Base-by-base conservation (phyloP, 2,113 vertebrate genomes). In the Zapornia atra region DNA sequence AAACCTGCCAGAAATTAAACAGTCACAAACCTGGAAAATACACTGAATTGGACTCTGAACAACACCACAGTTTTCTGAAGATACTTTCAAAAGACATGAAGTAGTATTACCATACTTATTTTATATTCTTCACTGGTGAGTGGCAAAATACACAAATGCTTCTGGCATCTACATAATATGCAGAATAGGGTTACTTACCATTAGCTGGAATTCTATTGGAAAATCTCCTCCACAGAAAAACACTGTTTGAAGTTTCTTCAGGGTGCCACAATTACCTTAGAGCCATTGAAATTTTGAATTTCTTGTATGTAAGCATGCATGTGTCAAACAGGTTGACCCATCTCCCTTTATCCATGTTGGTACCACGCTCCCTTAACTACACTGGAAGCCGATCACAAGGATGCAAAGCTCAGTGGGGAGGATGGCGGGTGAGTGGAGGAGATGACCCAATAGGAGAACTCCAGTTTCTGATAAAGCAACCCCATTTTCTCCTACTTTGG, bases 1-100 rank as follows among this genome's bases (percentile, higher is more conserved):
- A 99, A 99, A 88, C 99, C 99, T 99, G 92, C 31, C 90, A 97
- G 25, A 94, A 94, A 95, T 84, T 38, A 87, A 89, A 80, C 17
- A 90, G 77, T 96, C 91, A 96, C 28, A 82, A 80, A 75, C 38
- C 22, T n/a, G 48, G 60, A 72, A 90, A 90, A 59, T 12, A 63
- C 20, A 82, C 64, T 20, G 10, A 85, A 87, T 2, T 59, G 71
- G 86, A 84, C 46, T 94, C 38, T 20, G 90, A 95, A 8, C 40
- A 85, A n/a, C 31, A 79, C 44, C 78, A 89, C 36, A 24, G 7
- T 68, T 86, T 61, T 63, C 29, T 50, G 79, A 93, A 90, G 36
- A 64, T 83, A 70, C 69, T 69, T 93, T 93, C 29, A 78, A 86
- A 92, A 86, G 7, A 75, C 21, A 83, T 2, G 25, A 73, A 79